phyloP scores from a whole-genome alignment of 2,113 vertebrate genomes.

The Pituophis catenifer region DNA sequence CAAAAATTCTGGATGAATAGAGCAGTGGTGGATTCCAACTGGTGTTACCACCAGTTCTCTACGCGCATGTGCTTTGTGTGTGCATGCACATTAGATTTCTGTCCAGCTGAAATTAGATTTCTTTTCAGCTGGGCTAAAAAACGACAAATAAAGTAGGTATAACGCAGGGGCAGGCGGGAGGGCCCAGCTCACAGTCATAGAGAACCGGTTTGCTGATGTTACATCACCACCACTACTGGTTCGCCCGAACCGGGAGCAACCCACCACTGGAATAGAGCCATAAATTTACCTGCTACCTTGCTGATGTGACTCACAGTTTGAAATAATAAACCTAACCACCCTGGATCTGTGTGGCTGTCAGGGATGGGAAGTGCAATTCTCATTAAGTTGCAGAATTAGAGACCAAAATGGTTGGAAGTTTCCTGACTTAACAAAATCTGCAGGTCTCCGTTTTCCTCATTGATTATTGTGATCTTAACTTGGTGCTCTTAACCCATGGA shows the following conservation, averaged over 20 bases:
- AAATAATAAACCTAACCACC: background rate
- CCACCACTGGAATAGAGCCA: conserved; percentile 22
- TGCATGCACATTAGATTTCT: too few relatives aligned
- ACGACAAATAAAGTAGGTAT: too few relatives aligned
- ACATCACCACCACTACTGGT: too few relatives aligned
- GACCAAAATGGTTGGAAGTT: background rate
- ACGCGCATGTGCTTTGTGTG: too few relatives aligned
- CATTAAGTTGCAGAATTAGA: background rate
- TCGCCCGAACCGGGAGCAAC: too few relatives aligned
- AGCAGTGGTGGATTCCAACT: background rate
- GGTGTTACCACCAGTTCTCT: too few relatives aligned
- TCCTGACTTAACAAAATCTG: conserved; percentile 1
- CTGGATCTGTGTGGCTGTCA: background rate
- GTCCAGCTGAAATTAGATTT: too few relatives aligned
- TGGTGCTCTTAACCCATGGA: conserved; percentile 18
- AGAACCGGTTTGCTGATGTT: too few relatives aligned
- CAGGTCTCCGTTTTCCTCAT: background rate
- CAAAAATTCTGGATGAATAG: conserved; percentile 49
- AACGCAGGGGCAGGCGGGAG: too few relatives aligned
- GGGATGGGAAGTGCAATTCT: background rate
- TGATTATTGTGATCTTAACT: background rate
- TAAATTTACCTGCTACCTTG: conserved; percentile 52
- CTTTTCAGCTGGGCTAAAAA: too few relatives aligned
- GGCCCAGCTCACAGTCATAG: too few relatives aligned
- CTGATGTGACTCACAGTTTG: background rate